Percentiles rank a stretch among this genome's conserved stretches.
phyloP scores from a whole-genome alignment of 2,113 vertebrate species.

The Xiphias gladius region DNA sequence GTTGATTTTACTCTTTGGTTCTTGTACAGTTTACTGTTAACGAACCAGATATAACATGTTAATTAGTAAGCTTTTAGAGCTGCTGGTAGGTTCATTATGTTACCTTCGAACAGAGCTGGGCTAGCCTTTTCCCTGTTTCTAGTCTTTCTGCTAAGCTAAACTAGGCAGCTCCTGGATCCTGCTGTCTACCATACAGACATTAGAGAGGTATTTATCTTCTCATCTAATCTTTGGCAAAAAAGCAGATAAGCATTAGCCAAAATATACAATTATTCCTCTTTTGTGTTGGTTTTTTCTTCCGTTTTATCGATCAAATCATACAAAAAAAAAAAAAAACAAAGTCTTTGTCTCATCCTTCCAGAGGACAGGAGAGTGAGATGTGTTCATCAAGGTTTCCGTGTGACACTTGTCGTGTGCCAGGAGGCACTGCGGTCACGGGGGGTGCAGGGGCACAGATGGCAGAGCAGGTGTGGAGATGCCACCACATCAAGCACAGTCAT shows the following conservation, averaged over 20 bases:
- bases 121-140: neutral
- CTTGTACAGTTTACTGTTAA: neutral
- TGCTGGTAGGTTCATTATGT: neutral
- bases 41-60: neutral
- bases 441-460: slow-evolving; percentile 82
- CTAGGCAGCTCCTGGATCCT: too few relatives aligned
- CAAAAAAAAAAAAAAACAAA: neutral
- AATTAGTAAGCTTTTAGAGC: neutral
- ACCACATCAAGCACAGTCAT: slow-evolving; percentile 81
- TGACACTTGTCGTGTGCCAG: slow-evolving; percentile 74
- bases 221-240: too few relatives aligned
- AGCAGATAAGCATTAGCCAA: neutral
- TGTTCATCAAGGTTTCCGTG: slow-evolving; percentile 71
- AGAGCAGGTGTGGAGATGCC: slow-evolving; percentile 83
- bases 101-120: neutral
- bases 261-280: neutral
- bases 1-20: neutral
- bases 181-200: neutral
- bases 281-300: neutral
- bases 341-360: slow-evolving; percentile 47
- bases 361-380: slow-evolving; percentile 73
- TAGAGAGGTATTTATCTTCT: neutral
- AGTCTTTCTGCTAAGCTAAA: too few relatives aligned
- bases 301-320: neutral
- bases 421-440: slow-evolving; percentile 67